phyloP scores from a whole-genome alignment of 2,113 vertebrate species.

The Microcebus griseorufus region DNA sequence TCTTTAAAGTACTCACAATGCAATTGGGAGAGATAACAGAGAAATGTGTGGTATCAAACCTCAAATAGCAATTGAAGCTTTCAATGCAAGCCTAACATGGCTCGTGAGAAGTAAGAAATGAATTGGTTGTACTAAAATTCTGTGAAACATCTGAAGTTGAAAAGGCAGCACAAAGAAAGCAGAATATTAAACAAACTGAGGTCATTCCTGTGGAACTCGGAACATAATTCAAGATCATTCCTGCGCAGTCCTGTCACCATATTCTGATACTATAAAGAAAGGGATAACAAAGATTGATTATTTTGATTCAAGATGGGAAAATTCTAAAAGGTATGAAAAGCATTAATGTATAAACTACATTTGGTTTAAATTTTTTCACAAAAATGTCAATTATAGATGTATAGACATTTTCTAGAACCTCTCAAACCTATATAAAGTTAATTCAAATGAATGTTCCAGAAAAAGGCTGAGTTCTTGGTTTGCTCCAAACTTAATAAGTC shows the following conservation, averaged over 20 bases:
- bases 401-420: not conserved
- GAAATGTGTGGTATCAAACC: not conserved
- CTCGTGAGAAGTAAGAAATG: fast-evolving
- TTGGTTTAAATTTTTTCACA: not conserved
- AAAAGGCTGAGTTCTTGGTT: not conserved
- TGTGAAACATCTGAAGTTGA: fast-evolving
- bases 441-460: not conserved
- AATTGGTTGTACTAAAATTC: fast-evolving
- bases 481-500: not conserved
- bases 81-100: fast-evolving
- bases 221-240: fast-evolving
- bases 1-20: not conserved
- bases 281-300: fast-evolving
- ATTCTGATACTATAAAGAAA: no score
- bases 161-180: fast-evolving
- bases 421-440: fast-evolving
- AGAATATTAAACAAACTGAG: fast-evolving
- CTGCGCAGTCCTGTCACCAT: fast-evolving
- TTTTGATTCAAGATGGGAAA: no score
- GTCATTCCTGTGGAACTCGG: fast-evolving
- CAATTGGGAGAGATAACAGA: not conserved
- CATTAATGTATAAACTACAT: no score
- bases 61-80: fast-evolving
- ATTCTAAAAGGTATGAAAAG: not conserved
- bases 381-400: fast-evolving